These are phyloP conservation scores for Aleiodes sp. DNA, from an alignment of 1,140 invertebrate genomes.

Conservation along the genomic window DNA sequence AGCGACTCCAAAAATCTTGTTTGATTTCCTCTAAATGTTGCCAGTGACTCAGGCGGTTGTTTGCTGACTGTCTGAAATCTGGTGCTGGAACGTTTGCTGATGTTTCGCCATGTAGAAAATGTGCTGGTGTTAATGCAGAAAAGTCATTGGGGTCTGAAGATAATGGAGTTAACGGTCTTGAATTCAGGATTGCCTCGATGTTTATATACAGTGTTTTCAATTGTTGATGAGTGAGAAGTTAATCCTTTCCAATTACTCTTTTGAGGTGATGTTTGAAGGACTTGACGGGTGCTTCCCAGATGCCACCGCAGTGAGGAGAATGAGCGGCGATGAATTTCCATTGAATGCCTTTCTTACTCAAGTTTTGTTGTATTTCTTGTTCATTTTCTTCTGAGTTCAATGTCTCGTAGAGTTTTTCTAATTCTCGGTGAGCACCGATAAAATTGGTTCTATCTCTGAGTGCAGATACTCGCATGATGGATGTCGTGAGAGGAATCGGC, in stretches of 20 bases:
- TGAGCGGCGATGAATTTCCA: slow-evolving; percentile 52
- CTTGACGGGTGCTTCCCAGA: slow-evolving; percentile 46
- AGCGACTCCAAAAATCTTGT: slow-evolving; percentile 46
- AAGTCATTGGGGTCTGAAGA: slow-evolving; percentile 41
- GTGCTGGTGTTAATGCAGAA: slow-evolving; percentile 34
- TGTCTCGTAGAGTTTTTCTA: neutral
- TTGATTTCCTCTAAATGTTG: slow-evolving; percentile 35
- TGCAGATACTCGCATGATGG: slow-evolving; percentile 15
- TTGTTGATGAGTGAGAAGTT: slow-evolving; percentile 15
- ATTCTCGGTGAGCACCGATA: slow-evolving; percentile 26
- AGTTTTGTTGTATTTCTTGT: neutral
- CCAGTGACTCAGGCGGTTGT: slow-evolving; percentile 23
- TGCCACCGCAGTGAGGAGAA: slow-evolving; percentile 51
- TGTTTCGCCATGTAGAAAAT: slow-evolving; percentile 39
- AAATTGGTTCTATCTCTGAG: slow-evolving; percentile 31
- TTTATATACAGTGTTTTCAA: slow-evolving; percentile 18
- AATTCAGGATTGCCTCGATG: slow-evolving; percentile 41
- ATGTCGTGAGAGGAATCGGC: slow-evolving; percentile 25
- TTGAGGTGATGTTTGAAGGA: slow-evolving; percentile 21
- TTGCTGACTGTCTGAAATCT: neutral
- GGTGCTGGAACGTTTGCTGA: slow-evolving; percentile 29
- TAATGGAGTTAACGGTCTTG: slow-evolving; percentile 36
- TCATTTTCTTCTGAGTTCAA: neutral
- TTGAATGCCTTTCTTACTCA: neutral
- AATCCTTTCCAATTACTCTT: neutral